Conservation (phyloP, 53 echinoderm and acorn worm genomes). For the Henricia sp. region DNA sequence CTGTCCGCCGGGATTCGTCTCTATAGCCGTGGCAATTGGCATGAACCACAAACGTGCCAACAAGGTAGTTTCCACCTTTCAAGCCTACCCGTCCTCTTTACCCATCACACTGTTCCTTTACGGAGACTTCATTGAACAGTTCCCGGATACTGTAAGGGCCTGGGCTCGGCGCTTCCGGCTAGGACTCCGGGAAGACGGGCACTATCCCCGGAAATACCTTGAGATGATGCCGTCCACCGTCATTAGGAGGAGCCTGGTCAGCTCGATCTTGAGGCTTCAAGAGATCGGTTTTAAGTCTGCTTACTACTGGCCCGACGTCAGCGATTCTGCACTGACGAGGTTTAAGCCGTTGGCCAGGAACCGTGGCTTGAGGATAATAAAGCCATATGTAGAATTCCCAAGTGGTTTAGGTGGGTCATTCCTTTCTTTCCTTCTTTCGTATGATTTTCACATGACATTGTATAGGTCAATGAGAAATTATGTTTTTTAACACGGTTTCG, state of each 20-base stretch:
- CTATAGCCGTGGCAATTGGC: conserved; percentile 53
- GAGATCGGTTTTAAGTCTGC: conserved; percentile 42
- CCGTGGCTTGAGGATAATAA: conserved; percentile 42
- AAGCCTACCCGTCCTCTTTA: conserved; percentile 41
- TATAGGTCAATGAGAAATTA: background rate
- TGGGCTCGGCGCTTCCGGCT: conserved; percentile 56
- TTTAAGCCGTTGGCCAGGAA: conserved; percentile 14
- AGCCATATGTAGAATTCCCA: conserved; percentile 60
- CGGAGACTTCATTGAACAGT: conserved; percentile 71
- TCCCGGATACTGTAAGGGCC: conserved; percentile 42
- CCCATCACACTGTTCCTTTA: conserved; percentile 64
- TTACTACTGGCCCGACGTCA: conserved; percentile 52
- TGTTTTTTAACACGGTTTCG: background rate
- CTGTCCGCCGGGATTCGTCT: conserved; percentile 24
- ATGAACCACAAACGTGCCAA: conserved; percentile 65
- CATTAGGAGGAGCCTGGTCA: conserved; percentile 42
- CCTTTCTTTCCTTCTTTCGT: background rate
- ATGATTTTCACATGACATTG: background rate
- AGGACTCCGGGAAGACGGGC: conserved; percentile 56
- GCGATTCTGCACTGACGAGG: conserved; percentile 2
- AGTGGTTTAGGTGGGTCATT: background rate
- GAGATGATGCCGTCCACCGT: conserved; percentile 46
- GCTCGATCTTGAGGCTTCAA: conserved; percentile 45
- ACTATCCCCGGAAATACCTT: conserved; percentile 32
- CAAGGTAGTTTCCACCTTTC: conserved; percentile 35